Conservation (phyloP, 2,888 invertebrate genomes). For the Cerastis leucographa region DNA sequence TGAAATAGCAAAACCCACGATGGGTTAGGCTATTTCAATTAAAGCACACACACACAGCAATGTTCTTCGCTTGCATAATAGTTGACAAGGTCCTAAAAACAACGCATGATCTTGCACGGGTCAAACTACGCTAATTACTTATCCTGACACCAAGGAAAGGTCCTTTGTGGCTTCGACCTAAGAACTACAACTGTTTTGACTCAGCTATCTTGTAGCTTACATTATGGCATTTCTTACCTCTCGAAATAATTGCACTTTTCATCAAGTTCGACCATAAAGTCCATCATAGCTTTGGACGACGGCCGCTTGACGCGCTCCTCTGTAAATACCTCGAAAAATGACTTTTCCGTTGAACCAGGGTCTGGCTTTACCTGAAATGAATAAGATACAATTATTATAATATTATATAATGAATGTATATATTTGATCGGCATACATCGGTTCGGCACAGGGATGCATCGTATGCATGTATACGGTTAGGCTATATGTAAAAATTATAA, state of each 20-base stretch:
- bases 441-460: not conserved
- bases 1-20: no score
- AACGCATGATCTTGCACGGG: not conserved
- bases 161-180: not conserved
- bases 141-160: not conserved
- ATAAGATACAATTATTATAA: not conserved
- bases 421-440: not conserved
- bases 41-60: not conserved
- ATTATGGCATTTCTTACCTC: constrained; percentile 75
- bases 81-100: not conserved
- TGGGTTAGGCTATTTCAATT: no score
- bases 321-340: constrained; percentile 90
- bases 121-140: not conserved
- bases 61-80: no score
- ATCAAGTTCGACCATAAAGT: constrained; percentile 92
- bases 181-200: not conserved
- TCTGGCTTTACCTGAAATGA: constrained; percentile 74
- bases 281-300: constrained; percentile 90
- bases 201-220: not conserved
- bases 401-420: not conserved
- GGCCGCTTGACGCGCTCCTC: constrained; percentile 89
- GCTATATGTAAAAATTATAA: not conserved
- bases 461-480: no score
- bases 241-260: constrained; percentile 91
- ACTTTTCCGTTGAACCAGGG: constrained; percentile 80